Evolutionary conservation across 1,140 invertebrate genomes (phyloP).

Genomic region (fruit fly (Drosophila melanogaster)): DNA sequence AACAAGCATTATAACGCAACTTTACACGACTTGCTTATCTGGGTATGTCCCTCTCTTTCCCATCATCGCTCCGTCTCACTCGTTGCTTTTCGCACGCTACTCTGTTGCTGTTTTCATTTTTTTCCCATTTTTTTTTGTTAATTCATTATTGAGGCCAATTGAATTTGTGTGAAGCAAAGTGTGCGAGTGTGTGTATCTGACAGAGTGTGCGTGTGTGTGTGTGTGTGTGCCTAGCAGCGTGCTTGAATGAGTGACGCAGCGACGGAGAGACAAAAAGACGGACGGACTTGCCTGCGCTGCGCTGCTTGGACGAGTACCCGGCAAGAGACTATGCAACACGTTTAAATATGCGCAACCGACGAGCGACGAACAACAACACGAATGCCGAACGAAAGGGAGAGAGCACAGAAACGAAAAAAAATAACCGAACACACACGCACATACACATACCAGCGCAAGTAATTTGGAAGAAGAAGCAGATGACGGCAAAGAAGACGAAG

Average conservation of each 20-base stretch:
- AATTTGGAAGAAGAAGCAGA: conserved; percentile 71
- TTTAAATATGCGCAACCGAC: conserved; percentile 81
- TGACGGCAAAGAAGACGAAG: conserved; percentile 49
- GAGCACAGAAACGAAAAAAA: conserved; percentile 49
- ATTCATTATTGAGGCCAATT: conserved; percentile 83
- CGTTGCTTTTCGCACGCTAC: conserved; percentile 72
- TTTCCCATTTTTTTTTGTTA: conserved; percentile 68
- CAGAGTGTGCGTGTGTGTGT: conserved; percentile 29
- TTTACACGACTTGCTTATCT: conserved; percentile 69
- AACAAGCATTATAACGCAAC: conserved; percentile 49
- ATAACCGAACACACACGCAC: conserved; percentile 30
- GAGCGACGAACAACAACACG: conserved; percentile 61
- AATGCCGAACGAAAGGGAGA: conserved; percentile 55
- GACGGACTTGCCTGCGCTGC: conserved; percentile 51
- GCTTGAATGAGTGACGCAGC: conserved; percentile 76
- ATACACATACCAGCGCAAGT: conserved; percentile 50
- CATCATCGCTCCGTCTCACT: conserved; percentile 12
- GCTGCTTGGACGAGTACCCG: conserved; percentile 68
- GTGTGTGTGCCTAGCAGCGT: conserved; percentile 65
- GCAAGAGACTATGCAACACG: conserved; percentile 81
- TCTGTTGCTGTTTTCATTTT: conserved; percentile 38
- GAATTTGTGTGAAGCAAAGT: conserved; percentile 69
- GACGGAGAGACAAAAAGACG: conserved; percentile 54
- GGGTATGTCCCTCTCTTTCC: conserved; percentile 18
- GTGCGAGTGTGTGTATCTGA: conserved; percentile 1